These are phyloP conservation scores for Xiphophorus maculatus DNA, from an alignment of 2,113 vertebrate genomes.

Conservation along the genomic window DNA sequence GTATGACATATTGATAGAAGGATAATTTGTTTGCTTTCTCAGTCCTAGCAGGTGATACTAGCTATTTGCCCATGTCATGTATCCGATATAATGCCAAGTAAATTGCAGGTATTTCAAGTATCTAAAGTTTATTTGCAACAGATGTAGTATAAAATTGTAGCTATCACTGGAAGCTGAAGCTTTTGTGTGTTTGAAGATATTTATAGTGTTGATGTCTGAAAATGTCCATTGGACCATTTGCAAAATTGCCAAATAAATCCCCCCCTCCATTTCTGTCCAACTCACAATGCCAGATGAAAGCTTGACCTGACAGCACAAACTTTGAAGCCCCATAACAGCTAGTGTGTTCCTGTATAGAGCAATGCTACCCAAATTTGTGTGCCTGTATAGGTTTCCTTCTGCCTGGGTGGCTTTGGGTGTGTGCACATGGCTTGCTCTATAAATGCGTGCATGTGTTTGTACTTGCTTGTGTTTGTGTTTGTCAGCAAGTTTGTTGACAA, in stretches of 20 bases:
- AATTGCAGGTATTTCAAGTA: background rate
- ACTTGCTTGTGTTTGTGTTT: conserved; percentile 71
- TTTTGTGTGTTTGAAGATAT: background rate
- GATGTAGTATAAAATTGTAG: background rate
- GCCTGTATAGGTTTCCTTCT: conserved; percentile 16
- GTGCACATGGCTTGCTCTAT: conserved; percentile 35
- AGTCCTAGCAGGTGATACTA: background rate
- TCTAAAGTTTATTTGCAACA: background rate
- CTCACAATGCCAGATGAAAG: conserved; percentile 45
- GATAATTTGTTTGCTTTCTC: conserved; percentile 36
- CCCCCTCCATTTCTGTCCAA: conserved; percentile 15
- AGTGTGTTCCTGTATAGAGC: conserved; percentile 48
- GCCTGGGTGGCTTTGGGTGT: conserved; percentile 40
- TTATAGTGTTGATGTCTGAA: conserved; percentile 3
- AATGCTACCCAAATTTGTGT: conserved; percentile 27
- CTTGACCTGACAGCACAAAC: conserved; percentile 40
- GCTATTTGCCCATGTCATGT: background rate
- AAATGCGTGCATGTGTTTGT: conserved; percentile 71
- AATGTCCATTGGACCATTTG: conserved; percentile 5
- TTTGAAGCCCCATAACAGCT: conserved; percentile 27
- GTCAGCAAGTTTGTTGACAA: conserved; percentile 76
- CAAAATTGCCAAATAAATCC: conserved; percentile 24
- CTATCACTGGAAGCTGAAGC: background rate
- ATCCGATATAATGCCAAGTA: background rate
- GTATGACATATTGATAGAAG: conserved; percentile 20